These are phyloP conservation scores for Nasonia giraulti DNA, from an alignment of 1,140 invertebrate species.

Conservation along the genomic window DNA sequence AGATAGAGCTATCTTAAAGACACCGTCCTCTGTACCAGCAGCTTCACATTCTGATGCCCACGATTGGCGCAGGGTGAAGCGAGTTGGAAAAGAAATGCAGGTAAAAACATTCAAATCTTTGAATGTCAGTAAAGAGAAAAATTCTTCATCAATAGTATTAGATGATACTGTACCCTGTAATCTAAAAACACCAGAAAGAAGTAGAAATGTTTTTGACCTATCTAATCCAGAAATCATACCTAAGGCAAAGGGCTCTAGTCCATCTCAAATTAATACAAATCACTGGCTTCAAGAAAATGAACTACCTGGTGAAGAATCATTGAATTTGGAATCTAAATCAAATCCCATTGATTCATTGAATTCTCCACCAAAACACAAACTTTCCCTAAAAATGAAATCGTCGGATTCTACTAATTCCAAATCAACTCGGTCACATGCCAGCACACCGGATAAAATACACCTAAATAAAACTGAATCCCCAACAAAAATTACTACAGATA, in stretches of 20 bases:
- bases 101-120: constrained; percentile 47
- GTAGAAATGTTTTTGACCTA: constrained; percentile 26
- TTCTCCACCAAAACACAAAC: constrained; percentile 24
- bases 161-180: constrained; percentile 45
- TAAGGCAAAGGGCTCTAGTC: constrained; percentile 20
- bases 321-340: background rate
- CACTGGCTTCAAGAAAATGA: background rate
- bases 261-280: constrained; percentile 12
- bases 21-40: constrained; percentile 11
- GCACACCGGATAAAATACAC: background rate
- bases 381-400: constrained; percentile 31
- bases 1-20: constrained; percentile 33
- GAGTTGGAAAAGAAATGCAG: constrained; percentile 49
- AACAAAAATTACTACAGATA: constrained; percentile 12
- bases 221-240: constrained; percentile 5
- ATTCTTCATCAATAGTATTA: background rate
- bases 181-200: constrained; percentile 19
- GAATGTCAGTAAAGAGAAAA: constrained; percentile 45
- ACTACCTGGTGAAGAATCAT: background rate
- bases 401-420: background rate
- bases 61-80: constrained; percentile 45
- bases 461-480: background rate
- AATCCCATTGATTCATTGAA: background rate
- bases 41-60: constrained; percentile 29
- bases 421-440: background rate